Percentiles rank a stretch among this genome's conserved stretches.
Evolutionary conservation across 2,888 invertebrate species (phyloP).

Genomic region (Argyra leucocephala): DNA sequence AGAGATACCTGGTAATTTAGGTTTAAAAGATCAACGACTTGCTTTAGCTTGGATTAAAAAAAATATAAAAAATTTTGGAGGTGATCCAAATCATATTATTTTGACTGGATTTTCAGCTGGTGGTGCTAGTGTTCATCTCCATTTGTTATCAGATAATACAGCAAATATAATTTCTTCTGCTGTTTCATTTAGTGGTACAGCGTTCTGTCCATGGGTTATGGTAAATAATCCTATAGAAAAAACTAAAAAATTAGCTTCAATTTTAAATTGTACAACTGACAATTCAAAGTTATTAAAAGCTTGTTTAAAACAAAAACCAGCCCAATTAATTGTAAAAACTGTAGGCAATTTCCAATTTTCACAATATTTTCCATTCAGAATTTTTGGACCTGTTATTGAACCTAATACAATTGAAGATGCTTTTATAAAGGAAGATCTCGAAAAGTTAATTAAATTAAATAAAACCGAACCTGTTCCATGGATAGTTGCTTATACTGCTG

Average conservation of each 20-base stretch:
- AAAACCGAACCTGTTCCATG: conserved; percentile 58
- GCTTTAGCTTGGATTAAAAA: conserved; percentile 61
- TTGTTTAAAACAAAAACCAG: conserved; percentile 55
- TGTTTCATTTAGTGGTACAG: conserved; percentile 58
- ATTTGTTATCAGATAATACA: conserved; percentile 52
- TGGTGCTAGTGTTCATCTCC: conserved; percentile 64
- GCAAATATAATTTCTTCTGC: conserved; percentile 23
- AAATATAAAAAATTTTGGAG: conserved; percentile 61
- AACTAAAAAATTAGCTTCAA: conserved; percentile 50
- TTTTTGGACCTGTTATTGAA: conserved; percentile 65
- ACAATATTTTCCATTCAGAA: conserved; percentile 59
- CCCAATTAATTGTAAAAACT: conserved; percentile 50
- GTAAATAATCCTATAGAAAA: conserved; percentile 51
- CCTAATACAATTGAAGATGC: conserved; percentile 44
- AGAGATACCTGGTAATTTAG: conserved; percentile 59
- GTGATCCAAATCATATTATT: conserved; percentile 59
- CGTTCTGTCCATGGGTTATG: conserved; percentile 54
- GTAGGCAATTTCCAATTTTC: conserved; percentile 39
- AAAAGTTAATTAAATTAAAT: conserved; percentile 51
- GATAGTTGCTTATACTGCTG: conserved; percentile 56
- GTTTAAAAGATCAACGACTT: conserved; percentile 62
- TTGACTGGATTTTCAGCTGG: conserved; percentile 64
- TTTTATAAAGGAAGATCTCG: conserved; percentile 58
- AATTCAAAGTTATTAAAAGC: conserved; percentile 50
- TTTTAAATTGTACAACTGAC: conserved; percentile 54